Conservation (phyloP, 2,113 vertebrate genomes). For the Dolichotis patagonum region DNA sequence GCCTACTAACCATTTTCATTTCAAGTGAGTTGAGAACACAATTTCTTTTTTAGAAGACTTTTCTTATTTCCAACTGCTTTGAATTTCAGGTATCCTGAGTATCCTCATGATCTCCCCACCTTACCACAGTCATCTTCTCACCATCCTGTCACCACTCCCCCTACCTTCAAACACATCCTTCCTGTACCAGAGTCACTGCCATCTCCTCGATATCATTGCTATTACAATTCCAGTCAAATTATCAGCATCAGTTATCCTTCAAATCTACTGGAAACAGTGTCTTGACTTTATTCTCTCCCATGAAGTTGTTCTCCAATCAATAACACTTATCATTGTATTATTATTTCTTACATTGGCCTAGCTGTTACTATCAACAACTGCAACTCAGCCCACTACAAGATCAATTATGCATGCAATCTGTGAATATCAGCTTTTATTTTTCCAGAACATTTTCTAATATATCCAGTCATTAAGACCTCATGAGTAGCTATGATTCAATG, state of each 20-base stretch:
- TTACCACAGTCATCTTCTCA: not conserved
- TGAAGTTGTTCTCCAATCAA: not conserved
- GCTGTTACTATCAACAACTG: not conserved
- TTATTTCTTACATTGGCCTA: not conserved
- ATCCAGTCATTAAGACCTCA: not conserved
- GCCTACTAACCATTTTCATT: not conserved
- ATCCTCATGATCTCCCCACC: rapidly evolving
- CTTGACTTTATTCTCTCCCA: not conserved
- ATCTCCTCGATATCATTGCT: not conserved
- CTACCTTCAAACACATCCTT: not conserved
- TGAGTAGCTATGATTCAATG: not conserved
- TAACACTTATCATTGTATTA: not conserved
- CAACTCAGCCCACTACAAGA: not conserved
- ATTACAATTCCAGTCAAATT: not conserved
- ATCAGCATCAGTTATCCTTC: not conserved
- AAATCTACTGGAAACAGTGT: not conserved
- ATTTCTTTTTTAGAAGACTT: not conserved
- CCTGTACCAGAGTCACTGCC: not conserved
- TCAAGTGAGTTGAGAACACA: not conserved
- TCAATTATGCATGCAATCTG: not conserved
- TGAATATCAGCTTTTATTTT: not conserved
- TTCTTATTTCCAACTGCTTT: not conserved
- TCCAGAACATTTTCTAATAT: not conserved
- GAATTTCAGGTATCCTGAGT: not conserved
- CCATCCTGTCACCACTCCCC: rapidly evolving